Conservation (phyloP, 2,797 vertebrate species). For the Scomberomorus guttatus region DNA sequence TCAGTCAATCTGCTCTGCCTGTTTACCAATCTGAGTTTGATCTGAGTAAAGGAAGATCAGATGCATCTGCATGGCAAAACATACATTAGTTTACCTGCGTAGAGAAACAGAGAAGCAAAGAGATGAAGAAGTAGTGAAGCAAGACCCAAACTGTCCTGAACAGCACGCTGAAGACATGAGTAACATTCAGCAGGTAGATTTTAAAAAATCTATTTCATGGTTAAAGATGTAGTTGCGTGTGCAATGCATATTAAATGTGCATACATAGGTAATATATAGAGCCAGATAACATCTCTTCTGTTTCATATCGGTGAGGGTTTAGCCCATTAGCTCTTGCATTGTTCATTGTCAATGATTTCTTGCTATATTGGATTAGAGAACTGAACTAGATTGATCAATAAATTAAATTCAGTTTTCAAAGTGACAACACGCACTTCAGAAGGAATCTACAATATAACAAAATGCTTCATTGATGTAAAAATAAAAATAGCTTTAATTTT, state of each 20-base stretch:
- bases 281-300: neutral
- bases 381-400: constrained; percentile 9
- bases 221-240: neutral
- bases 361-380: neutral
- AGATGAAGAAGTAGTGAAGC: neutral
- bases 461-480: constrained; percentile 4
- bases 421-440: neutral
- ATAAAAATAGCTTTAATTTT: constrained; percentile 22
- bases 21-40: constrained; percentile 35
- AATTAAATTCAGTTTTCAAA: constrained; percentile 10
- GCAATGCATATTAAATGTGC: neutral
- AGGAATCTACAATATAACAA: neutral
- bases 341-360: neutral
- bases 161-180: neutral
- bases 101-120: neutral
- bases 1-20: constrained; percentile 46
- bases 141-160: neutral
- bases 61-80: constrained; percentile 19
- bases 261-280: neutral
- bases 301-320: neutral
- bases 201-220: neutral
- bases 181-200: neutral
- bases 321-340: constrained; percentile 8
- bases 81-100: neutral
- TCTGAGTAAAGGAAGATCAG: constrained; percentile 30